Conservation (phyloP, 2,113 vertebrate genomes). For the Dipodomys merriami region DNA sequence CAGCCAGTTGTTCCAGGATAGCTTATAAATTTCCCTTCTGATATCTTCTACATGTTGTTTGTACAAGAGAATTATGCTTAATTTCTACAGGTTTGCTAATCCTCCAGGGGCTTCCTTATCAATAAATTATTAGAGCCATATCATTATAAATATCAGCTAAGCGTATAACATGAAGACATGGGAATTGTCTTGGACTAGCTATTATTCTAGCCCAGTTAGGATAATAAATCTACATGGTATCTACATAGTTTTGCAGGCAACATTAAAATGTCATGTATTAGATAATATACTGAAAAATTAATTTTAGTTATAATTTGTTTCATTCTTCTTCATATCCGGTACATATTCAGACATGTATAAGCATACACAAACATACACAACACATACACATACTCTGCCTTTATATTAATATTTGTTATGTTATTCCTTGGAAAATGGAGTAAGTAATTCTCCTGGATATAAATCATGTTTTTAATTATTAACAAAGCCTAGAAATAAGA, state of each 20-base stretch:
- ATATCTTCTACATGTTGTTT: not conserved
- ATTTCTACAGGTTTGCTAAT: not conserved
- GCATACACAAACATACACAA: not conserved
- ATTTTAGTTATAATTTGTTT: not conserved
- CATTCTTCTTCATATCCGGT: not conserved
- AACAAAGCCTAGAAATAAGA: conserved; percentile 48
- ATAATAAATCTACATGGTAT: not conserved
- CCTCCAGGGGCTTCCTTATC: not conserved
- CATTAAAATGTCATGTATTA: not conserved
- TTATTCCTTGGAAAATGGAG: not conserved
- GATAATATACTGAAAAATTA: not conserved
- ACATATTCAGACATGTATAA: not conserved
- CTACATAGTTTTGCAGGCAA: not conserved
- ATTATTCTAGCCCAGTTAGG: not conserved
- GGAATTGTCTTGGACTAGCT: not conserved
- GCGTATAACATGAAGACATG: not conserved
- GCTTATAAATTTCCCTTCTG: not conserved
- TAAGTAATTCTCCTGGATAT: conserved; percentile 9
- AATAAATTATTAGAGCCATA: not conserved
- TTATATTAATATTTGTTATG: conserved; percentile 20
- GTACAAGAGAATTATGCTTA: not conserved
- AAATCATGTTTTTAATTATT: conserved; percentile 65
- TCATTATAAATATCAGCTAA: not conserved
- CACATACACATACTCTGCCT: not conserved
- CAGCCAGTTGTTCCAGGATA: not conserved